phyloP scores from a whole-genome alignment of 2,888 invertebrate species.

The Pecten maximus region DNA sequence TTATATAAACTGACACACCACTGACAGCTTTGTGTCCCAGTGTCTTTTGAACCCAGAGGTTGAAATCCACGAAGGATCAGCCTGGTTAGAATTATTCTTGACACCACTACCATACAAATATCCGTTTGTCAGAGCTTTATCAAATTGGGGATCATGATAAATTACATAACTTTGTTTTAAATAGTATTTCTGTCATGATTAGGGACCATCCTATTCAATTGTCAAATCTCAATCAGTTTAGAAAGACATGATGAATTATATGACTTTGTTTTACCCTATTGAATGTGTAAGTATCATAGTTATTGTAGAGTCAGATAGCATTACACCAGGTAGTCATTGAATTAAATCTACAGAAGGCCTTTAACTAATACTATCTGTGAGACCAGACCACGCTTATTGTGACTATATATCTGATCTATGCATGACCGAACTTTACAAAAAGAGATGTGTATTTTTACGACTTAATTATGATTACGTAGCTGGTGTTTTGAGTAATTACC shows the following conservation, averaged over 20 bases:
- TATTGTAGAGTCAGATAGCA: neutral
- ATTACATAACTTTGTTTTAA: too few species aligned
- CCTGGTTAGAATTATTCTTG: neutral
- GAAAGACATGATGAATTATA: neutral
- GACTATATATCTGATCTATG: neutral
- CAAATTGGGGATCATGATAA: too few species aligned
- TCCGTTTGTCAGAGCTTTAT: too few species aligned
- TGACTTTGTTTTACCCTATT: neutral
- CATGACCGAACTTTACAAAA: slow-evolving; percentile 24
- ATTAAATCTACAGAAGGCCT: neutral
- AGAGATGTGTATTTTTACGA: slow-evolving; percentile 30
- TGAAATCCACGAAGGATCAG: neutral
- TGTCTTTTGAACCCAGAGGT: neutral
- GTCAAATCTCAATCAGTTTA: neutral
- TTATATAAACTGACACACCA: too few species aligned
- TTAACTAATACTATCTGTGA: neutral
- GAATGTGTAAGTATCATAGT: neutral
- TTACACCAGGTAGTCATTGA: neutral
- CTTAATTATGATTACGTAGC: slow-evolving; percentile 35
- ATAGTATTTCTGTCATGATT: neutral
- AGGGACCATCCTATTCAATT: neutral
- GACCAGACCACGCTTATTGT: neutral
- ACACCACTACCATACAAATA: too few species aligned
- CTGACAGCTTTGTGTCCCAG: too few species aligned
- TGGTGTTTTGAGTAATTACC: slow-evolving; percentile 35